These are phyloP conservation scores for Apamea monoglypha DNA, from an alignment of 2,888 invertebrate species.

Conservation along the genomic window DNA sequence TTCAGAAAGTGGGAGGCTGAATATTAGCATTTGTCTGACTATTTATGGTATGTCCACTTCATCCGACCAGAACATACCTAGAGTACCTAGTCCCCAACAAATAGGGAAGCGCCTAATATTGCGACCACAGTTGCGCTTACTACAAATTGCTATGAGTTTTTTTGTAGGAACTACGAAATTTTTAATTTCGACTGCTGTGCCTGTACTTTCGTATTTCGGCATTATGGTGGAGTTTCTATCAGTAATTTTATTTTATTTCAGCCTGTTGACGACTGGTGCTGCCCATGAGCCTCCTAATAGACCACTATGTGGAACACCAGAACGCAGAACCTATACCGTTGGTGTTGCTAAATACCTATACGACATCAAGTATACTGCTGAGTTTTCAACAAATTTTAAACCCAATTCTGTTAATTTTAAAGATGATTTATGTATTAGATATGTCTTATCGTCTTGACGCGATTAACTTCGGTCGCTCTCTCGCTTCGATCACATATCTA, in stretches of 20 bases:
- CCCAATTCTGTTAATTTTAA: not conserved
- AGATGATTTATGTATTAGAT: not conserved
- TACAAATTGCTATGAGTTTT: slow-evolving; percentile 75
- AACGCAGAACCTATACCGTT: too few relatives aligned
- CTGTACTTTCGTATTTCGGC: slow-evolving; percentile 42
- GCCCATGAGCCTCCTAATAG: not conserved
- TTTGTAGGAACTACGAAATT: slow-evolving; percentile 70
- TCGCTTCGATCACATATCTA: too few relatives aligned
- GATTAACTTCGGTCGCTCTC: too few relatives aligned
- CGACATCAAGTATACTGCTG: not conserved
- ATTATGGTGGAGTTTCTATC: slow-evolving; percentile 12
- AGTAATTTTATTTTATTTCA: slow-evolving; percentile 28
- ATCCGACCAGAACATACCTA: not conserved
- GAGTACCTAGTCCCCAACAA: slow-evolving; percentile 37
- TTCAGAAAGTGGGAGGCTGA: not conserved
- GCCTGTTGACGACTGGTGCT: not conserved
- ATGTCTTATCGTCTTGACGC: not conserved
- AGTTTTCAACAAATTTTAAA: too few relatives aligned
- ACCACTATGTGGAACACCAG: not conserved
- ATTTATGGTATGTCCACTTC: not conserved
- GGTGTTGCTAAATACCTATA: not conserved
- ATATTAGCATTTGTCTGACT: not conserved
- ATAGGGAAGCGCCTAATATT: slow-evolving; percentile 76
- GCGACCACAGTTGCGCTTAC: slow-evolving; percentile 67
- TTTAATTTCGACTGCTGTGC: slow-evolving; percentile 65